These are phyloP conservation scores for Fratercula arctica DNA, from an alignment of 2,797 vertebrate species.

Conservation along the genomic window DNA sequence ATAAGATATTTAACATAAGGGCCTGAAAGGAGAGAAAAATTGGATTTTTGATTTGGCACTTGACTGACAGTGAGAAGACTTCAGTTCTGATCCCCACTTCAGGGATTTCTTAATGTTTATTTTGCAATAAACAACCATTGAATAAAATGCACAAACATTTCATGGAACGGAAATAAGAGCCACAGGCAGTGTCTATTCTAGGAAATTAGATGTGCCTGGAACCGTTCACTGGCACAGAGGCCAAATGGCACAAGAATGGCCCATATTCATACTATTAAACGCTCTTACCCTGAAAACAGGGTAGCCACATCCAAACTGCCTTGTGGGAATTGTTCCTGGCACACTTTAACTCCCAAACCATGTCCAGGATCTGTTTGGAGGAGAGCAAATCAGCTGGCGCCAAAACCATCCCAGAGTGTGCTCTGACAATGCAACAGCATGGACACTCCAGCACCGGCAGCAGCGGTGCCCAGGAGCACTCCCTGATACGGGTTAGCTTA, in stretches of 20 bases:
- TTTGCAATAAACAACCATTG: background rate
- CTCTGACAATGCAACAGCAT: background rate
- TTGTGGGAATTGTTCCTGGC: background rate
- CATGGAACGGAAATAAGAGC: background rate
- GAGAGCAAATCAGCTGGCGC: background rate
- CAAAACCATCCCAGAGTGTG: background rate
- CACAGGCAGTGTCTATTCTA: background rate
- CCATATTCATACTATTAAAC: background rate
- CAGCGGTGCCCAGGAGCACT: rapidly evolving
- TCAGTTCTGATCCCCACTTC: background rate
- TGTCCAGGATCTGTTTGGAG: background rate
- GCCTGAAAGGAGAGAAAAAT: background rate
- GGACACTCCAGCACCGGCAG: background rate
- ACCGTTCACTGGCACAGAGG: rapidly evolving
- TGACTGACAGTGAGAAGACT: background rate
- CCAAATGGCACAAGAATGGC: background rate
- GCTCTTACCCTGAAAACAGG: background rate
- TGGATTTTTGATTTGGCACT: background rate
- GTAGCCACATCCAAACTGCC: background rate
- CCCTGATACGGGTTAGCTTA: background rate
- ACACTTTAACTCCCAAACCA: background rate
- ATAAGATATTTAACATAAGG: background rate
- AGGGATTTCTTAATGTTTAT: background rate
- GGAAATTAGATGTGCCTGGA: background rate
- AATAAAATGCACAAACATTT: background rate